Evolutionary conservation across 1,140 invertebrate genomes (phyloP).

Genomic region (Drosophila tristis): DNA sequence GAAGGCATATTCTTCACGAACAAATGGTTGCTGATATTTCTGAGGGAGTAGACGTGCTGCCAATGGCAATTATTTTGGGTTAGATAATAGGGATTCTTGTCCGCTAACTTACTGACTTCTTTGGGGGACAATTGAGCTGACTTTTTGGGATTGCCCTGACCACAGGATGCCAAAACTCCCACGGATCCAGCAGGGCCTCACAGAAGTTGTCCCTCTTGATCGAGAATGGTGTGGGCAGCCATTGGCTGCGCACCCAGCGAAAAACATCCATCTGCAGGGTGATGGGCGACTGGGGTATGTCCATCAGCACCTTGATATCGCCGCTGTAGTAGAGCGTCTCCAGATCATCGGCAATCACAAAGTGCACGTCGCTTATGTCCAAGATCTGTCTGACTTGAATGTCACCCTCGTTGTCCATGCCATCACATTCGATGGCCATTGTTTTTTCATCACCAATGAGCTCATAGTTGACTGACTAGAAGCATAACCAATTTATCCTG

Average conservation of each 20-base stretch:
- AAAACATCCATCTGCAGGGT: slow-evolving; percentile 29
- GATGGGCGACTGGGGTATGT: slow-evolving; percentile 16
- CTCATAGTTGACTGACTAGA: slow-evolving; percentile 39
- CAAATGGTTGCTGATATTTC: slow-evolving; percentile 51
- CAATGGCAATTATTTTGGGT: too few relatives aligned
- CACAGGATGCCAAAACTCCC: slow-evolving; percentile 40
- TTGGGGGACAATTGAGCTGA: slow-evolving; percentile 46
- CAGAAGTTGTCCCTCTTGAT: slow-evolving; percentile 45
- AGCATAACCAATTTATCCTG: too few relatives aligned
- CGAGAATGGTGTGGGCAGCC: slow-evolving; percentile 27
- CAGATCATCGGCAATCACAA: slow-evolving; percentile 17
- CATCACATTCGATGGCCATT: slow-evolving; percentile 20
- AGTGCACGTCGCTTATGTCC: slow-evolving; percentile 24
- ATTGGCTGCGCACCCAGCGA: slow-evolving; percentile 44
- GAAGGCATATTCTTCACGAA: slow-evolving; percentile 36
- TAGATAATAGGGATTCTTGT: not conserved
- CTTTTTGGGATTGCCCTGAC: slow-evolving; percentile 16
- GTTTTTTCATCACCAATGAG: slow-evolving; percentile 39
- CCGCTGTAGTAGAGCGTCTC: slow-evolving; percentile 41
- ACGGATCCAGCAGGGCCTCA: slow-evolving; percentile 30
- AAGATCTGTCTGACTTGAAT: slow-evolving; percentile 16
- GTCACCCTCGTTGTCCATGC: slow-evolving; percentile 26
- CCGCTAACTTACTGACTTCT: slow-evolving; percentile 28
- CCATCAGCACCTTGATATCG: slow-evolving; percentile 22
- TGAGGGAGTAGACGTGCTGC: slow-evolving; percentile 35